Conservation (phyloP, 1,140 invertebrate genomes). For the Anastrepha ludens region DNA sequence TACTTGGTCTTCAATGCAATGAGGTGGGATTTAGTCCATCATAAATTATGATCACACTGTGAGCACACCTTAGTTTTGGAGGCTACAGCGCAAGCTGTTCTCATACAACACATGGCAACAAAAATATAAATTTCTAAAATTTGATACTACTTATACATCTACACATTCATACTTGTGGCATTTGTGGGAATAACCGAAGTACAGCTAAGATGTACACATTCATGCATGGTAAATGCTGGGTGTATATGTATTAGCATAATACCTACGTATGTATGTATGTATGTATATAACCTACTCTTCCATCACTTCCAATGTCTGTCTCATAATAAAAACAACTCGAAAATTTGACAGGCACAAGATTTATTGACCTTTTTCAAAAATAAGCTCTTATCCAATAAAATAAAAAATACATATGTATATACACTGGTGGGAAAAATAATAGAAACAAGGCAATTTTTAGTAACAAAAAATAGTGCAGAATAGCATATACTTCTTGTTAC, state of each 20-base stretch:
- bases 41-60: constrained; percentile 23
- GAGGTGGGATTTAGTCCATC: neutral
- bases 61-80: constrained; percentile 33
- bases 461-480: no score
- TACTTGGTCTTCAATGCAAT: neutral
- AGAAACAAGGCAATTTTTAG: no score
- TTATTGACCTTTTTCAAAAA: constrained; percentile 47
- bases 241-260: no score
- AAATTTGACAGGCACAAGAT: constrained; percentile 53
- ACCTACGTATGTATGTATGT: neutral
- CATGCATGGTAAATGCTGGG: no score
- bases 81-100: neutral
- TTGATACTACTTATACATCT: neutral
- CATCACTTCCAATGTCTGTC: neutral
- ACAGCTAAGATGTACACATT: no score
- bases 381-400: neutral
- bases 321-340: constrained; percentile 8
- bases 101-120: neutral
- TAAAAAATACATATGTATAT: neutral
- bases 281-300: neutral
- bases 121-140: no score
- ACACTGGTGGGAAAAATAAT: neutral
- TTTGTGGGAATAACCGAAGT: no score
- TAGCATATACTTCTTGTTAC: no score
- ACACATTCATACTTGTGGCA: neutral